These are phyloP conservation scores for Chrysomela aeneicollis DNA, from an alignment of 2,888 invertebrate species.

Conservation along the genomic window DNA sequence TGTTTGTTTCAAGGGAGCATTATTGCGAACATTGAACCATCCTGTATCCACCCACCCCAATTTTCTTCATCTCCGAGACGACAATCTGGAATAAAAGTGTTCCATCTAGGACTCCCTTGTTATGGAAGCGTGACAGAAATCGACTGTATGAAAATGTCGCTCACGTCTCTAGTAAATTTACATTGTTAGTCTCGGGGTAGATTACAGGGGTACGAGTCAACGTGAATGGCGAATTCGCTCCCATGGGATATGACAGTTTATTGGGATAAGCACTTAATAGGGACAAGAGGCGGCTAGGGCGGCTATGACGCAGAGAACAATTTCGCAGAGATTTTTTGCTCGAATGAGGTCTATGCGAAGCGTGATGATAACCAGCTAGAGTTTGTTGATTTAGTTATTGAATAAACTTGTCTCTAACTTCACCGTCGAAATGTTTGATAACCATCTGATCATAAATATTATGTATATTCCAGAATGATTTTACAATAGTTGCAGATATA, in stretches of 20 bases:
- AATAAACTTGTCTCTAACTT: no score
- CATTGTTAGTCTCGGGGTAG: conserved; percentile 56
- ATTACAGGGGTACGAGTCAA: conserved; percentile 56
- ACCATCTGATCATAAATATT: no score
- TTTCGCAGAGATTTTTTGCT: background rate
- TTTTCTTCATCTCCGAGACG: background rate
- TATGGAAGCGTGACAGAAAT: conserved; percentile 20
- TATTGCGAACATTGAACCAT: no score
- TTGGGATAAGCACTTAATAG: conserved; percentile 61
- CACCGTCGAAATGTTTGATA: no score
- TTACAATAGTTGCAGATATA: no score
- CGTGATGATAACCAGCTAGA: no score
- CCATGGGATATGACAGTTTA: conserved; percentile 60
- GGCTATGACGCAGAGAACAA: conserved; percentile 21
- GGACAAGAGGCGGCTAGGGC: conserved; percentile 41
- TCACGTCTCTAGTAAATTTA: conserved; percentile 57
- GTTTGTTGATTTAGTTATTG: no score
- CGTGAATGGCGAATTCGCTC: conserved; percentile 52
- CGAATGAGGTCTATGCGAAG: no score
- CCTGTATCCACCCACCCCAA: background rate
- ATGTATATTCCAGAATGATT: no score
- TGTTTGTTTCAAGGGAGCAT: no score
- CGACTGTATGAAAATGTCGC: conserved; percentile 49
- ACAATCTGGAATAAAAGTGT: background rate
- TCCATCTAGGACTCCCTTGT: conserved; percentile 2